Evolutionary conservation across 2,797 vertebrate genomes (phyloP).

Genomic region (Heteromormyrus szaboi): DNA sequence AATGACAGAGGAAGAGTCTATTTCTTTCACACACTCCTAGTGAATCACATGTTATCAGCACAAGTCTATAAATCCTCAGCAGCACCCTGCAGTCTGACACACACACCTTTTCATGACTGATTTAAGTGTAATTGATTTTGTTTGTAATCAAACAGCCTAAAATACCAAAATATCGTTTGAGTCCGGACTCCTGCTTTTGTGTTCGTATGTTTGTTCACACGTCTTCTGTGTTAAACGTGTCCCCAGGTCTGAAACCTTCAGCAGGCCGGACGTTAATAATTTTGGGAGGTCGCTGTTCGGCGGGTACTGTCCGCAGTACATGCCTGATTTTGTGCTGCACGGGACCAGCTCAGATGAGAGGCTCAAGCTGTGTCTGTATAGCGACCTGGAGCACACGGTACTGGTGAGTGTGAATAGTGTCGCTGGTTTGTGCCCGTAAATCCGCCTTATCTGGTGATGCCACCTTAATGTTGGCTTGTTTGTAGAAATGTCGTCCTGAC

Average conservation of each 20-base stretch:
- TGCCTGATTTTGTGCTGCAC: slow-evolving; percentile 77
- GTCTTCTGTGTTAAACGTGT: not conserved
- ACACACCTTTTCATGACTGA: not conserved
- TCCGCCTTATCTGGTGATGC: not conserved
- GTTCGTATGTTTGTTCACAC: not conserved
- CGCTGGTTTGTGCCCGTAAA: not conserved
- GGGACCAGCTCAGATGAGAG: slow-evolving; percentile 68
- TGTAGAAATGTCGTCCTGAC: not conserved
- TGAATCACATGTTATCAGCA: not conserved
- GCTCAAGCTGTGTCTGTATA: slow-evolving; percentile 64
- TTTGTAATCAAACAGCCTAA: not conserved
- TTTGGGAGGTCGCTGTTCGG: slow-evolving; percentile 75
- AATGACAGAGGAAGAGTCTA: not conserved
- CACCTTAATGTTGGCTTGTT: not conserved
- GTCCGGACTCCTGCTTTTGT: not conserved
- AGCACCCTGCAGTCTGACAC: not conserved
- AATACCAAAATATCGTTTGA: not conserved
- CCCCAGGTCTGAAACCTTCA: slow-evolving; percentile 63
- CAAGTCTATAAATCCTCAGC: not conserved
- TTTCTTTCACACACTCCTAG: not conserved
- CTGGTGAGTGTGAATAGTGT: slow-evolving; percentile 53
- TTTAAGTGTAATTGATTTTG: not conserved
- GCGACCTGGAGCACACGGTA: slow-evolving; percentile 69
- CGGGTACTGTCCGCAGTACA: slow-evolving; percentile 72
- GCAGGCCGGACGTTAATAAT: slow-evolving; percentile 63